These are phyloP conservation scores for Otolemur crassicaudatus DNA, from an alignment of 2,797 vertebrate species.

Conservation along the genomic window DNA sequence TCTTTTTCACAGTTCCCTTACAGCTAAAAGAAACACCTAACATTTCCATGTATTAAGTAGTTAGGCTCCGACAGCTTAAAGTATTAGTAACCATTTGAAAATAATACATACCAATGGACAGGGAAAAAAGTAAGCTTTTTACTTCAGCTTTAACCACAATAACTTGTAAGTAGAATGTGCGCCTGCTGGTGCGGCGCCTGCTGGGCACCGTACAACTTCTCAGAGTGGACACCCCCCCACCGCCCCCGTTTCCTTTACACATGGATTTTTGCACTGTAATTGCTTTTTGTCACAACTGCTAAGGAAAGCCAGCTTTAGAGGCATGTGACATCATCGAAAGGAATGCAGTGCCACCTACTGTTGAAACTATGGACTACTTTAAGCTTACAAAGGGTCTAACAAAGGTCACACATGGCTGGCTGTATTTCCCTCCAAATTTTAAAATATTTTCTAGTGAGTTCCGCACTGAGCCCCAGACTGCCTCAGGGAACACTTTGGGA, in stretches of 20 bases:
- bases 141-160: not conserved
- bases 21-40: constrained; percentile 13
- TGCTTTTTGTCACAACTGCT: not conserved
- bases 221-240: not conserved
- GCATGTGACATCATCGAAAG: not conserved
- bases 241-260: not conserved
- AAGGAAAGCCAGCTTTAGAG: not conserved
- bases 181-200: fast-evolving
- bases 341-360: constrained; percentile 63
- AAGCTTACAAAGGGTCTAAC: not conserved
- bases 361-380: constrained; percentile 47
- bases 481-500: not conserved
- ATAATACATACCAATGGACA: not conserved
- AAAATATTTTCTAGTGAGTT: not conserved
- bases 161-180: not conserved
- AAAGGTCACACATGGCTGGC: not conserved
- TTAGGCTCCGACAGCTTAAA: constrained; percentile 11
- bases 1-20: not conserved
- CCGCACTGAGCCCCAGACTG: not conserved
- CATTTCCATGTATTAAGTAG: not conserved
- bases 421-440: not conserved
- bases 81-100: not conserved
- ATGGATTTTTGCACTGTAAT: not conserved
- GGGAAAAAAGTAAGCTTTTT: not conserved
- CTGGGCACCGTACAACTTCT: not conserved